phyloP scores from a whole-genome alignment of 2,113 vertebrate species.

The Ammodytes marinus region DNA sequence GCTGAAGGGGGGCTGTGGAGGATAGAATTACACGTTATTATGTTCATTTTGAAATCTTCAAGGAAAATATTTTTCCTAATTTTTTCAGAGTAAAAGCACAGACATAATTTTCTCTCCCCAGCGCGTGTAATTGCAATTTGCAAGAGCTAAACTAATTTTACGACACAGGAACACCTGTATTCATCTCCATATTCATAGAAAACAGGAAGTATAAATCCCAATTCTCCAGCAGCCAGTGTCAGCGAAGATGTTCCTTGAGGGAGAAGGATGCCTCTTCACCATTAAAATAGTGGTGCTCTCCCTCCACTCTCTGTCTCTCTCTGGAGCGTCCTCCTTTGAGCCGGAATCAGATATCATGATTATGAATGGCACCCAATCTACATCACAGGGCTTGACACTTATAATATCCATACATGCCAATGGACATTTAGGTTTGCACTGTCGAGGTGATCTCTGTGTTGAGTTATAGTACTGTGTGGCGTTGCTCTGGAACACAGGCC shows the following conservation, averaged over 20 bases:
- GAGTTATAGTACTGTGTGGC: conserved; percentile 78
- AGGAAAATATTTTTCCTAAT: conserved; percentile 77
- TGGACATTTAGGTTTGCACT: conserved; percentile 79
- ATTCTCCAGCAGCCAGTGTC: conserved; percentile 85
- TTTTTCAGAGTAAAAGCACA: conserved; percentile 62
- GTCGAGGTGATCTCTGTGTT: conserved; percentile 72
- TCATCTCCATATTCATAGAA: conserved; percentile 90
- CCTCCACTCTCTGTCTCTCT: conserved; percentile 65
- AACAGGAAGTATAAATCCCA: conserved; percentile 88
- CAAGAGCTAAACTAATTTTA: conserved; percentile 88
- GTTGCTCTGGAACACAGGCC: conserved; percentile 50
- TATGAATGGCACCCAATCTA: conserved; percentile 83
- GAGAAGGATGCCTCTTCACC: conserved; percentile 81
- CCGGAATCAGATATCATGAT: conserved; percentile 85
- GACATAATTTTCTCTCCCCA: conserved; percentile 67
- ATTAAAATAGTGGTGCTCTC: conserved; percentile 83
- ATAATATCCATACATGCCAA: conserved; percentile 83
- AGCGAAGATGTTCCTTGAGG: conserved; percentile 86
- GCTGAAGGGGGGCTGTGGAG: conserved; percentile 58
- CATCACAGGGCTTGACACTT: conserved; percentile 82
- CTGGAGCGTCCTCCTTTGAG: conserved; percentile 61
- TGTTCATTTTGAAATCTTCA: conserved; percentile 79
- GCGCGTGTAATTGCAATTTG: conserved; percentile 87
- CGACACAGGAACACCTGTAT: conserved; percentile 85
- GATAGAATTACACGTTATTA: conserved; percentile 76